These are phyloP conservation scores for Chaetophractus vellerosus DNA, from an alignment of 2,797 vertebrate species.

Conservation along the genomic window DNA sequence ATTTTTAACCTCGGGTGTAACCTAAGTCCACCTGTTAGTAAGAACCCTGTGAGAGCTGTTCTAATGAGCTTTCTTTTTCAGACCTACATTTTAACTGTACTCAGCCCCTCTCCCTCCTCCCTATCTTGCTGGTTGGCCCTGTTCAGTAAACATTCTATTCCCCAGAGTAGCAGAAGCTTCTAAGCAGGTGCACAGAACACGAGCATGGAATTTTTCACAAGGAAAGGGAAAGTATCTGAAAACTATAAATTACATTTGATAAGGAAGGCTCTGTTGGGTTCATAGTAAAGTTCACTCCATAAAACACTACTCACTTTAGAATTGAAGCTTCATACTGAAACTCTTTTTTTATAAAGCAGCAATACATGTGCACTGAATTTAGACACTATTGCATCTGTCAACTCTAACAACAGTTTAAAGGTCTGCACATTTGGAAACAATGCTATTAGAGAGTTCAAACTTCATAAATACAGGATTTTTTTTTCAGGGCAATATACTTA, in stretches of 20 bases:
- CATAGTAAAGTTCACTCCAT: conserved; percentile 46
- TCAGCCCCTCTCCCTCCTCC: neutral
- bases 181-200: conserved; percentile 28
- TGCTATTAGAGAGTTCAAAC: conserved; percentile 1
- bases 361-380: neutral
- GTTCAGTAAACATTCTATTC: neutral
- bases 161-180: conserved; percentile 21
- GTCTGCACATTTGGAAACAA: conserved; percentile 38
- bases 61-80: neutral
- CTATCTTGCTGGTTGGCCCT: neutral
- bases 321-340: conserved; percentile 10
- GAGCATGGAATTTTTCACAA: conserved; percentile 26
- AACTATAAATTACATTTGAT: conserved; percentile 69
- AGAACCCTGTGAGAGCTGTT: neutral
- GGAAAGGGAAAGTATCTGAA: conserved; percentile 70
- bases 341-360: neutral
- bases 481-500: neutral
- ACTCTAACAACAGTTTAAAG: neutral
- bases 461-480: neutral
- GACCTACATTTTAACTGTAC: neutral
- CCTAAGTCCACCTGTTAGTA: conserved; percentile 49
- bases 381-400: neutral
- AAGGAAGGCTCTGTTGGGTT: conserved; percentile 54
- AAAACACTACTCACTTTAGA: conserved; percentile 56
- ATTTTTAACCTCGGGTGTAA: conserved; percentile 69